Percentiles rank a stretch among this genome's conserved stretches.
phyloP scores from a whole-genome alignment of 2,113 vertebrate species.

The Carassius carassius region DNA sequence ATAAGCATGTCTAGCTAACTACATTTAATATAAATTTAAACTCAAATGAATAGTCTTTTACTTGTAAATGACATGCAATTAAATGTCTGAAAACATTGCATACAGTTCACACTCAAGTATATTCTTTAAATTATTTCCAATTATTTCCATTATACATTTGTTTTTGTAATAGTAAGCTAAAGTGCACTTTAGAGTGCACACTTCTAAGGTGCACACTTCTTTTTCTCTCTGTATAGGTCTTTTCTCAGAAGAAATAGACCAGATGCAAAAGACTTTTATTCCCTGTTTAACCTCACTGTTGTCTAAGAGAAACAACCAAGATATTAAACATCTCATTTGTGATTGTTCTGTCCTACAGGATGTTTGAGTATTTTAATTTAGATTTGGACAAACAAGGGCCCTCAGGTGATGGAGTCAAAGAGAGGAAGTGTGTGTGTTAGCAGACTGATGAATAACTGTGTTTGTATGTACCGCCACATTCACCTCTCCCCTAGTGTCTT shows the following conservation, averaged over 20 bases:
- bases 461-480: conserved; percentile 23
- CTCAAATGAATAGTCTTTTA: not conserved
- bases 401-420: not conserved
- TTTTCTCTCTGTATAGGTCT: not conserved
- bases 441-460: conserved; percentile 38
- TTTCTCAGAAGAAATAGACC: not conserved
- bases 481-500: conserved; percentile 19
- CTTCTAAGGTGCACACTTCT: too few relatives aligned
- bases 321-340: not conserved
- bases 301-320: not conserved
- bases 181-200: too few relatives aligned
- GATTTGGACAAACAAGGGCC: conserved; percentile 12
- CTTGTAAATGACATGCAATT: not conserved
- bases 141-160: not conserved
- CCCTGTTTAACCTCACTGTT: not conserved
- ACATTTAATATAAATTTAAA: not conserved
- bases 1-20: not conserved
- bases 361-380: conserved; percentile 1
- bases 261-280: not conserved
- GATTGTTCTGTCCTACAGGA: conserved; percentile 11
- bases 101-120: too few relatives aligned
- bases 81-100: not conserved
- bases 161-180: not conserved
- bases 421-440: not conserved
- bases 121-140: too few relatives aligned